Evolutionary conservation across 2,797 vertebrate genomes (phyloP).

Genomic region (Morus bassanus): DNA sequence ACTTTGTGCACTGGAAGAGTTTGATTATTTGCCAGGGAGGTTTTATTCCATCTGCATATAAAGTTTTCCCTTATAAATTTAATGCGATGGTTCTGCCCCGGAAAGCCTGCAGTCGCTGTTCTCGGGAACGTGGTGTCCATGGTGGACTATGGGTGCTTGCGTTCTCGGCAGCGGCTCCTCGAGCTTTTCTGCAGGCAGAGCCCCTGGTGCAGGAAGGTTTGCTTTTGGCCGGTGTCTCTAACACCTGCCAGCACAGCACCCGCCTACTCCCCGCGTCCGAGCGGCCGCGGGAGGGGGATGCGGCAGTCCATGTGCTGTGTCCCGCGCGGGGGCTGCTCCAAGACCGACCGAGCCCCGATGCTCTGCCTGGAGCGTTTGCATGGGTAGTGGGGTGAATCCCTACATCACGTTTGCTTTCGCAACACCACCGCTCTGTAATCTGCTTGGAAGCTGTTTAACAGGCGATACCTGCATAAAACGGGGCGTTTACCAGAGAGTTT

Average conservation of each 20-base stretch:
- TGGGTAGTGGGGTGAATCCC: neutral
- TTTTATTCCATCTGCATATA: neutral
- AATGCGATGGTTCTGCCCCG: accelerated
- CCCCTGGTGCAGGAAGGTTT: neutral
- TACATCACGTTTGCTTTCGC: neutral
- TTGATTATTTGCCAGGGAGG: neutral
- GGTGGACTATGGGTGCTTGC: neutral
- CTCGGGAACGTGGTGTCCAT: accelerated
- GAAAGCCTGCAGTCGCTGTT: neutral
- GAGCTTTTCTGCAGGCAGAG: neutral
- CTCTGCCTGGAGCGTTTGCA: accelerated
- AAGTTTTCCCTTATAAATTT: neutral
- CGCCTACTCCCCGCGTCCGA: accelerated
- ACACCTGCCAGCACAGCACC: neutral
- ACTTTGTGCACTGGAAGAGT: neutral
- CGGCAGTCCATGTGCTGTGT: accelerated
- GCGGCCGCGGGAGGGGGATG: accelerated
- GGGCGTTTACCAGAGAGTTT: neutral
- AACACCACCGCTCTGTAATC: too few species aligned
- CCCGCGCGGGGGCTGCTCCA: accelerated
- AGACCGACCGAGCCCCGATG: neutral
- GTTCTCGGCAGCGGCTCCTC: accelerated
- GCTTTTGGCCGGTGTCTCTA: neutral
- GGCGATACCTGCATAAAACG: accelerated
- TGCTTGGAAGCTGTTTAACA: neutral